A percentile compares a stretch with the other conserved stretches of the same genome.
Conservation (phyloP, 2,888 invertebrate genomes). For the Dicycla oo region DNA sequence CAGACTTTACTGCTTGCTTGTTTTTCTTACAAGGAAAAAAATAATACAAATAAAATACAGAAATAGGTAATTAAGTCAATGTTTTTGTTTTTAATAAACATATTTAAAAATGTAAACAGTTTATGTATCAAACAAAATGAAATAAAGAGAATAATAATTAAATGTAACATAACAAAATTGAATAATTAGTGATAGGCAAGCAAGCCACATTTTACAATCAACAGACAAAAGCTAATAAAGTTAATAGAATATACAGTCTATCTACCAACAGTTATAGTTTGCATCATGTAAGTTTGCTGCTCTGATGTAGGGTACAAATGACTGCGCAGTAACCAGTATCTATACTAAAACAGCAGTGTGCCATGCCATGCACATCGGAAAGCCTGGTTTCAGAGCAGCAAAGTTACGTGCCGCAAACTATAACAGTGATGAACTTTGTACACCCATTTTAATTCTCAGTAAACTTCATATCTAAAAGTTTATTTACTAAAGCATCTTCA, state of each 20-base stretch:
- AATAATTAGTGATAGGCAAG: background rate
- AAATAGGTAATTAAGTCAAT: background rate
- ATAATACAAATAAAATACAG: background rate
- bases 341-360: too few relatives aligned
- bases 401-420: too few relatives aligned
- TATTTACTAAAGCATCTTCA: constrained; percentile 21
- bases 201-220: background rate
- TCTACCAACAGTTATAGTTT: background rate
- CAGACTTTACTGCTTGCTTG: too few relatives aligned
- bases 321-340: too few relatives aligned
- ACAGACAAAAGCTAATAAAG: background rate
- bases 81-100: too few relatives aligned
- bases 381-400: too few relatives aligned
- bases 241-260: background rate
- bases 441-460: background rate
- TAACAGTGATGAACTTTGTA: background rate
- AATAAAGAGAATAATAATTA: background rate
- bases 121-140: background rate
- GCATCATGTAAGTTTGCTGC: too few relatives aligned
- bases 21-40: background rate
- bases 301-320: too few relatives aligned
- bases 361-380: too few relatives aligned
- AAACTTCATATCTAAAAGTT: background rate
- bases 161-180: background rate
- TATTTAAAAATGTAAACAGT: too few relatives aligned